Base-by-base conservation (phyloP, 2,113 vertebrate species). In the Bostrychus sinensis region DNA sequence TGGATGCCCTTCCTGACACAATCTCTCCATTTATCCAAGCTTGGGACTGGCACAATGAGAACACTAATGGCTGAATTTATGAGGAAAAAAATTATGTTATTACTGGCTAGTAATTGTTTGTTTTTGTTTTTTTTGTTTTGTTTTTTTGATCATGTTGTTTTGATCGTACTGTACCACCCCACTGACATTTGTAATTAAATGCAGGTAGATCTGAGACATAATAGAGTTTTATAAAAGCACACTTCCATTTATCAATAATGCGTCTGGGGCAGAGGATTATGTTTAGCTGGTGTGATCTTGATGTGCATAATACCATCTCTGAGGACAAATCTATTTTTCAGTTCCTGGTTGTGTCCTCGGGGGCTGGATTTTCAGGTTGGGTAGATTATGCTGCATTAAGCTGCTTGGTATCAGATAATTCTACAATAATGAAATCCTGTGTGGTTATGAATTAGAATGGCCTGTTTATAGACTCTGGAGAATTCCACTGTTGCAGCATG, bases 301-400 rank as follows among this genome's bases (percentile, higher is more conserved):
- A 25, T 62, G 66, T 48, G 66, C 70, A 63, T 57, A 69, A 63
- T 78, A 82, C 57, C 62, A 66, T 74, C 65, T 81, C 72, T 2
- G 50, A 68, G 75, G 72, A 70, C 60, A 56, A 37, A 75, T 74
- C n/a, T 62, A 37, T 68, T 84, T 88, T 86, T 74, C 42, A 5
- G 66, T 72, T 77, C 41, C 68, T 61, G 23, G 79, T 70, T 32
- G 7, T 59, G 56, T 90, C 82, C 81, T 77, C 48, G 5, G 74
- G 68, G 72, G 77, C 54, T 22, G 81, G 73, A 80, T 86, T 86
- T 88, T 78, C 66, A 77, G 74, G 77, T 77, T 76, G 62, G 71
- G 39, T 78, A 82, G 88, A 90, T 90, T 84, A 86, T 78, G 64
- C 63, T 63, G 72, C 71, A 84, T 87, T 91, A 90, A 91, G 80